Evolutionary conservation across 2,888 invertebrate species (phyloP).

Genomic region (Mamestra brassicae): DNA sequence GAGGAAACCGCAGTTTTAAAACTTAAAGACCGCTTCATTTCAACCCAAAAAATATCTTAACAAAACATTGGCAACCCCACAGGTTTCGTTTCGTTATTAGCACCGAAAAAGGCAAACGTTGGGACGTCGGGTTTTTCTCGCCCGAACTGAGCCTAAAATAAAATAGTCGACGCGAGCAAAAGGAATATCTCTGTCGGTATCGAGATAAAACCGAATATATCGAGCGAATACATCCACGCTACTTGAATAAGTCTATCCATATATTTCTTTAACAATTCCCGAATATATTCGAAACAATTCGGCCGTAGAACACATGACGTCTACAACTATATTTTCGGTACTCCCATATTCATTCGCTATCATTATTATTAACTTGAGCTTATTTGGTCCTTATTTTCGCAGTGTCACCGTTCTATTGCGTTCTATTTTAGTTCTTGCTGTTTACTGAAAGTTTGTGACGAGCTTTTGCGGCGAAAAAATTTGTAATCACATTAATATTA

Average conservation of each 20-base stretch:
- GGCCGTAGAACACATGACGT: constrained; percentile 21
- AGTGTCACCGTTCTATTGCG: not conserved
- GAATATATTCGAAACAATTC: constrained; percentile 51
- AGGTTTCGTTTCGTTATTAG: constrained; percentile 20
- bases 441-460: constrained; percentile 8
- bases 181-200: constrained; percentile 46
- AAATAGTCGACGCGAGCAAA: constrained; percentile 42
- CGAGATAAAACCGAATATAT: constrained; percentile 50
- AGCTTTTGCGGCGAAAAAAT: not conserved
- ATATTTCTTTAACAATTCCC: constrained; percentile 47
- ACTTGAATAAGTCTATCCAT: constrained; percentile 44
- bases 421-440: constrained; percentile 26
- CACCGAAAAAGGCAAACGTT: constrained; percentile 32
- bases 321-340: constrained; percentile 32
- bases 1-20: not conserved
- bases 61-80: not conserved
- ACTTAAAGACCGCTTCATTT: not conserved
- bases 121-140: constrained; percentile 12
- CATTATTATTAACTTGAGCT: not conserved
- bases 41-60: not conserved
- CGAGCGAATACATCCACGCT: constrained; percentile 41
- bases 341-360: not conserved
- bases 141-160: constrained; percentile 29
- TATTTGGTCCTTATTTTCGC: constrained; percentile 7
- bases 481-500: not conserved